A percentile compares a stretch with the other conserved stretches of the same genome.
These are phyloP conservation scores for Cyanistes caeruleus DNA, from an alignment of 2,113 vertebrate genomes.

Conservation along the genomic window DNA sequence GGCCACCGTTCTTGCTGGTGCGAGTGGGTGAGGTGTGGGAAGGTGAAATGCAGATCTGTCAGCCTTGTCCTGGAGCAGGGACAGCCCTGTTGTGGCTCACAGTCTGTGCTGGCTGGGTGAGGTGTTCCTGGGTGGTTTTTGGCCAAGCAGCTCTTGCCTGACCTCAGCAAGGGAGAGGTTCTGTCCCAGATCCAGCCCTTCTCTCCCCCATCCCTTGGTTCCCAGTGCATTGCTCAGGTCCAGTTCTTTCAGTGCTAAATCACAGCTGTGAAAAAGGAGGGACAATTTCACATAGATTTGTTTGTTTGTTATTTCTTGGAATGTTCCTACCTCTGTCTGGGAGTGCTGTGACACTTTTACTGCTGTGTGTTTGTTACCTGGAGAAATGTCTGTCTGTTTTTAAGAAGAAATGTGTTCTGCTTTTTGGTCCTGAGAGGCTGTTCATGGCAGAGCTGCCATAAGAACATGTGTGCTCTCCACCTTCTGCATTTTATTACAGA, in stretches of 20 bases:
- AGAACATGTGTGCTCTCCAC: background rate
- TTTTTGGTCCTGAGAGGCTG: background rate
- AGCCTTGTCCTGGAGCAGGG: background rate
- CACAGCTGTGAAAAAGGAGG: background rate
- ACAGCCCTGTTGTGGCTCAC: background rate
- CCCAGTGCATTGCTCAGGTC: background rate
- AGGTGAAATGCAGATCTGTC: background rate
- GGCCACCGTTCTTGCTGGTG: background rate
- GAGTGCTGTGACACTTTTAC: background rate
- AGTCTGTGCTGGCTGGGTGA: background rate
- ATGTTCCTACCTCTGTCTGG: background rate
- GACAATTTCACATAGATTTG: background rate
- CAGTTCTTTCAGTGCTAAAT: background rate
- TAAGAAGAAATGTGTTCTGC: background rate
- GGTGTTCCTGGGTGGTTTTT: background rate
- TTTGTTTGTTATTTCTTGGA: background rate
- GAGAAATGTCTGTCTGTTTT: background rate
- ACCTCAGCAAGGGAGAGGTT: background rate
- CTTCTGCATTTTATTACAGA: background rate
- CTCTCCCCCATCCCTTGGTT: background rate
- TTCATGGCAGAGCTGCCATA: background rate
- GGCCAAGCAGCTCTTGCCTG: background rate
- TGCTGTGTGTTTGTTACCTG: background rate
- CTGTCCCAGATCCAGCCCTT: background rate
- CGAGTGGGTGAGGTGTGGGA: background rate